Conservation (phyloP, 2,797 vertebrate species). For the Crocidura indochinensis region DNA sequence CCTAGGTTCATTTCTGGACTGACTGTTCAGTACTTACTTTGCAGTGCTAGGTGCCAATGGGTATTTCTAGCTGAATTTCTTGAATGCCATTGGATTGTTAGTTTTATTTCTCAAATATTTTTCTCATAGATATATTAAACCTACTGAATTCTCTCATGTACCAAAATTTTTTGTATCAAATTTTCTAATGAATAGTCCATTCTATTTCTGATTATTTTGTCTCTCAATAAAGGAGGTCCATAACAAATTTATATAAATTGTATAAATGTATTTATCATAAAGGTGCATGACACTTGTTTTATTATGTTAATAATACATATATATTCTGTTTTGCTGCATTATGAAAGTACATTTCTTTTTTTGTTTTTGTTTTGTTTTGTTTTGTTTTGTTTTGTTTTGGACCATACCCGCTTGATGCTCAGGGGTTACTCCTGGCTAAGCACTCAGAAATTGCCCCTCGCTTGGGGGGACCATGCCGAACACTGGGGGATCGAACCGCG, state of each 20-base stretch:
- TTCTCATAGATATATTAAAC: background rate
- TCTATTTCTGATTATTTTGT: slow-evolving; percentile 9
- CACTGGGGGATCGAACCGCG: too few species aligned
- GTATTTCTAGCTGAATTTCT: background rate
- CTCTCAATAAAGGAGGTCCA: background rate
- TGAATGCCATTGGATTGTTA: background rate
- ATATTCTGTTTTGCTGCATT: slow-evolving; percentile 1
- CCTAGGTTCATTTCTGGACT: too few species aligned
- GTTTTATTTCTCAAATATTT: background rate
- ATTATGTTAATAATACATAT: background rate
- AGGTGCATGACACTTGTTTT: background rate
- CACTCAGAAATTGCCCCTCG: too few species aligned
- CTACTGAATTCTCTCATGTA: background rate
- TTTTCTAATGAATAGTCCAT: background rate
- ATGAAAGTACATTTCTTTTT: background rate
- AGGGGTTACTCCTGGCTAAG: too few species aligned
- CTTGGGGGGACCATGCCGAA: too few species aligned
- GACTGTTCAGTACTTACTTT: too few species aligned
- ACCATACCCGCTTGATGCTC: too few species aligned
- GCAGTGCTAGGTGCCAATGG: too few species aligned
- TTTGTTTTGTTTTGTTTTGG: too few species aligned
- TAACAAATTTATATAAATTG: background rate
- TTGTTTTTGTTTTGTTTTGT: too few species aligned
- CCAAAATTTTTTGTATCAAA: background rate
- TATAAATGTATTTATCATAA: background rate